Conservation (phyloP, 2,113 vertebrate species). For the Datnioides undecimradiatus region DNA sequence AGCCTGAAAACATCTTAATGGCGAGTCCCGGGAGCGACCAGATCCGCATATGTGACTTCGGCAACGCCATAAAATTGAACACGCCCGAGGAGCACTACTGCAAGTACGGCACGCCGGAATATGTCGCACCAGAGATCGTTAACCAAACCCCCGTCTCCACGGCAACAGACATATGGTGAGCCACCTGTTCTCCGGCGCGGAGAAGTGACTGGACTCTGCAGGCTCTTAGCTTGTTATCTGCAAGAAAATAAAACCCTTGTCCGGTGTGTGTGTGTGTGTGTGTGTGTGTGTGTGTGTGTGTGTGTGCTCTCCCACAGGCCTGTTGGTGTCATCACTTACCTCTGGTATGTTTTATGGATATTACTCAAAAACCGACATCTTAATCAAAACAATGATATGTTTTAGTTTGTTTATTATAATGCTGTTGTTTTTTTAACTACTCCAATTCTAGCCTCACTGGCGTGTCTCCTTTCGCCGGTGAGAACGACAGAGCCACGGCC, state of each 20-base stretch:
- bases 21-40: conserved; percentile 86
- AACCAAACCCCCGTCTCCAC: conserved; percentile 93
- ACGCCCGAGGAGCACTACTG: conserved; percentile 89
- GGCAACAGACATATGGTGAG: conserved; percentile 95
- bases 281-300: too few species aligned
- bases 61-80: conserved; percentile 89
- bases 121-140: conserved; percentile 93
- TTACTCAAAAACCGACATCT: too few species aligned
- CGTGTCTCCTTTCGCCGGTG: conserved; percentile 94
- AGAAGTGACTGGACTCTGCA: conserved; percentile 13
- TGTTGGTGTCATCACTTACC: conserved; percentile 92
- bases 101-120: conserved; percentile 95
- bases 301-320: conserved; percentile 84
- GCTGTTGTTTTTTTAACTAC: background rate
- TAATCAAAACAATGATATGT: background rate
- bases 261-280: background rate
- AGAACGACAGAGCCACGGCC: conserved; percentile 91
- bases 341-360: conserved; percentile 87
- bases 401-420: background rate
- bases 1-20: conserved; percentile 97
- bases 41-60: conserved; percentile 94
- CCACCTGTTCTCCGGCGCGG: conserved; percentile 35
- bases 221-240: conserved; percentile 5
- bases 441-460: conserved; percentile 95
- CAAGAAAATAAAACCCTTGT: conserved; percentile 5